A percentile compares a stretch with the other conserved stretches of the same genome.
Conservation (phyloP, 1,140 invertebrate species). For the Aphis craccivora region DNA sequence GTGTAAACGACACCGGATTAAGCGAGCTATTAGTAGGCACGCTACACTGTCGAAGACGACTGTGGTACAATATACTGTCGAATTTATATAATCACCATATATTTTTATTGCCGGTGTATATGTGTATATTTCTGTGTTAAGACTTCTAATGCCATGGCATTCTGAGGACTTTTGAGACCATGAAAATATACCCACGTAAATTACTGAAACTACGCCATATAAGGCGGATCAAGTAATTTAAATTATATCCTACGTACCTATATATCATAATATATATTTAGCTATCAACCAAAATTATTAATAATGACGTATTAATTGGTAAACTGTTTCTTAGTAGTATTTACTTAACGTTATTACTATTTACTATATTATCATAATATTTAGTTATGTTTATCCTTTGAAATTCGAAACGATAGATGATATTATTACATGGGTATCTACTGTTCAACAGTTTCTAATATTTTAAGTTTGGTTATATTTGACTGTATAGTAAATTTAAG, state of each 20-base stretch:
- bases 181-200: background rate
- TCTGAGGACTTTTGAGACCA: background rate
- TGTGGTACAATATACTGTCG: background rate
- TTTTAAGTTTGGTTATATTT: background rate
- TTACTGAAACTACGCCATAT: background rate
- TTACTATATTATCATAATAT: background rate
- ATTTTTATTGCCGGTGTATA: background rate
- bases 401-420: background rate
- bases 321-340: background rate
- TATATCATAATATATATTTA: background rate
- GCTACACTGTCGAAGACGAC: background rate
- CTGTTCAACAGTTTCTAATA: background rate
- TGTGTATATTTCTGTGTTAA: background rate
- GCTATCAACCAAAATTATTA: background rate
- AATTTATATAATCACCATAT: background rate
- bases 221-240: background rate
- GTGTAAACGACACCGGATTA: background rate
- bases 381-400: background rate
- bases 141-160: background rate
- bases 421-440: background rate
- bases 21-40: background rate
- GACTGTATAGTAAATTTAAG: background rate
- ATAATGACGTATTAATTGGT: background rate
- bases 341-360: background rate
- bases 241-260: background rate